phyloP scores from a whole-genome alignment of 2,113 vertebrate genomes.

The Morone saxatilis region DNA sequence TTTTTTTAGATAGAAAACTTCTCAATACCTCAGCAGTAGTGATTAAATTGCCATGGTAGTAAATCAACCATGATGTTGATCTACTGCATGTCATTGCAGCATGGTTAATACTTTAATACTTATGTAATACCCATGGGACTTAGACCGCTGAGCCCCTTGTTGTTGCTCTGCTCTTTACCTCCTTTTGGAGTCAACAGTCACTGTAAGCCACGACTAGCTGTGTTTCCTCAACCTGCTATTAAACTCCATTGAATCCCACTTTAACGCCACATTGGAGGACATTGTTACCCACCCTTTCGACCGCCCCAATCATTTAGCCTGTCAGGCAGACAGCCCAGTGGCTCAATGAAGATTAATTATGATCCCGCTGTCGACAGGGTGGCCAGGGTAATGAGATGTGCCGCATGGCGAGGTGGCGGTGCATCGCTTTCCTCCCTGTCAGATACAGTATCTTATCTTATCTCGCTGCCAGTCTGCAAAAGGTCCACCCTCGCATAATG shows the following conservation, averaged over 20 bases:
- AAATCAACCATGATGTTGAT: neutral
- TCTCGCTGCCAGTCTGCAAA: conserved; percentile 36
- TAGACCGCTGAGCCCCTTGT: neutral
- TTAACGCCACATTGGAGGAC: conserved; percentile 57
- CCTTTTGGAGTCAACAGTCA: conserved; percentile 28
- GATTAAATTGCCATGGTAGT: neutral
- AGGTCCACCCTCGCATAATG: conserved; percentile 38
- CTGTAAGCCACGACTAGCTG: neutral
- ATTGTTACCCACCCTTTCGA: conserved; percentile 47
- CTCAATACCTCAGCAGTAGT: neutral
- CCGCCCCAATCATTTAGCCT: conserved; percentile 73
- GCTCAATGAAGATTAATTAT: conserved; percentile 79
- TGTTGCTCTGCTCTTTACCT: conserved; percentile 28
- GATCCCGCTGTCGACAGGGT: conserved; percentile 58
- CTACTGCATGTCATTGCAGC: neutral
- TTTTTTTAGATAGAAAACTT: neutral
- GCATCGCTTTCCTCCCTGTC: conserved; percentile 54
- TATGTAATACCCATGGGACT: neutral
- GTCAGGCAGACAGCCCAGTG: conserved; percentile 62
- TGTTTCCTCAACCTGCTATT: conserved; percentile 38
- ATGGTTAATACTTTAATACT: conserved; percentile 12
- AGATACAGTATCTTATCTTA: conserved; percentile 41
- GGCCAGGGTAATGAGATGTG: conserved; percentile 74
- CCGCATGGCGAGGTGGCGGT: conserved; percentile 45
- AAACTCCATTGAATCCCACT: conserved; percentile 62